Evolutionary conservation across 30 jellyfish, hydroid and myxozoan genomes (phyloP), one percentile per base, ranked within the genome.

Genomic region (Chironex yamaguchii): DNA sequence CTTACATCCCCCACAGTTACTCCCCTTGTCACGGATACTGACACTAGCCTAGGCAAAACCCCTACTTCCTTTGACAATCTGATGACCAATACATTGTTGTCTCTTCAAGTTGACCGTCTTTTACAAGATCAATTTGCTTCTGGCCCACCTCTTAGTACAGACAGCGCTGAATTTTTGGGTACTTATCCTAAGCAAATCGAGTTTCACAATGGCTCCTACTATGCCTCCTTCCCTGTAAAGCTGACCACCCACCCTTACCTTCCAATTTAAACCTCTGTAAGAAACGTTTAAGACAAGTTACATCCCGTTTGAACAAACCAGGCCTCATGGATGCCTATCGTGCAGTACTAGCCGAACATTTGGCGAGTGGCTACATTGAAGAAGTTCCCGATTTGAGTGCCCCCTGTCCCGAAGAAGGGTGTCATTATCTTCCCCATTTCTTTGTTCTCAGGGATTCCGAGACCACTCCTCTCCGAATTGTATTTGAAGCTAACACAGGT

Each of bases 221-320:
- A 14, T 49, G 80, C 79, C 1, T 67, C 23, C 58, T 76, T 26
- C 89, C 89, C 17, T 76, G 79, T 78, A 76, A 76, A 48, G 2
- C 79, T 76, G 78, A 76, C 89, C 89, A 76, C 89, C 89, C 79
- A n/a, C 80, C 89, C 31, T 76, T 52, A 33, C 89, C 89, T 4
- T 76, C 89, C 24, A 76, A 76, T 53, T 35, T 76, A 1, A 54
- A 34, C 78, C 89, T 76, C 49, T 76, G 89, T 53, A 76, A 76
- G 62, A 0, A 67, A 34, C 67, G 80, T 22, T 67, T 76, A 13
- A 36, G 6, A 0, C 89, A 76, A 76, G 79, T 0, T 1, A 76
- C 89, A 65, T 9, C 80, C 31, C 80, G 67, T 2, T 52, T 76
- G 29, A 26, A 30, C 36, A 76, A 76, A n/a, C 84, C 49, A 11